phyloP scores from a whole-genome alignment of 2,797 vertebrate species.

The Acipenser transmontanus region DNA sequence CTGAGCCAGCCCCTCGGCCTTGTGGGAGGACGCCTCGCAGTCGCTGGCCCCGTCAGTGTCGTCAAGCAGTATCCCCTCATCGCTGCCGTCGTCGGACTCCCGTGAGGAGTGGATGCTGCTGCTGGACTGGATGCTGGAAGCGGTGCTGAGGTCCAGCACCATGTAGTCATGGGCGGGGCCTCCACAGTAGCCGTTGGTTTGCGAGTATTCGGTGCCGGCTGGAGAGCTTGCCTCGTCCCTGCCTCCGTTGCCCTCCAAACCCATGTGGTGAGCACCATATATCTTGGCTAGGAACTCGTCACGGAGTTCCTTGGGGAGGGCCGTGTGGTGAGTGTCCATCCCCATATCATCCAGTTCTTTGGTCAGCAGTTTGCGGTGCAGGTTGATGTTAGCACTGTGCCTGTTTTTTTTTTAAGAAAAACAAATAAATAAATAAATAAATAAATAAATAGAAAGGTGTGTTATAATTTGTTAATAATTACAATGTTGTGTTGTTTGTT shows the following conservation, averaged over 20 bases:
- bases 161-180: conserved; percentile 82
- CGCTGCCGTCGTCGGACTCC: conserved; percentile 90
- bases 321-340: conserved; percentile 69
- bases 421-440: too few species aligned
- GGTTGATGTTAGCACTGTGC: conserved; percentile 99
- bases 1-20: conserved; percentile 55
- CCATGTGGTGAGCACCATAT: conserved; percentile 60
- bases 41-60: conserved; percentile 87
- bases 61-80: conserved; percentile 91
- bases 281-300: conserved; percentile 84
- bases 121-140: conserved; percentile 90
- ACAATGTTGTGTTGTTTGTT: too few species aligned
- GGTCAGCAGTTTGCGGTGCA: conserved; percentile 96
- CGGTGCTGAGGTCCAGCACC: conserved; percentile 93
- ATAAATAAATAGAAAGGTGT: too few species aligned
- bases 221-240: conserved; percentile 74
- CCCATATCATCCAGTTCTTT: conserved; percentile 90
- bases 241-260: conserved; percentile 62
- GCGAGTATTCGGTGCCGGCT: conserved; percentile 74
- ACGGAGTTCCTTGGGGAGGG: conserved; percentile 66
- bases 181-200: conserved; percentile 77
- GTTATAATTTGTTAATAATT: too few species aligned
- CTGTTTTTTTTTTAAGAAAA: conserved; percentile 42
- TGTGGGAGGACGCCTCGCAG: conserved; percentile 76
- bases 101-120: conserved; percentile 91